Evolutionary conservation across 2,888 invertebrate species (phyloP).

Genomic region (Microchrysa polita): DNA sequence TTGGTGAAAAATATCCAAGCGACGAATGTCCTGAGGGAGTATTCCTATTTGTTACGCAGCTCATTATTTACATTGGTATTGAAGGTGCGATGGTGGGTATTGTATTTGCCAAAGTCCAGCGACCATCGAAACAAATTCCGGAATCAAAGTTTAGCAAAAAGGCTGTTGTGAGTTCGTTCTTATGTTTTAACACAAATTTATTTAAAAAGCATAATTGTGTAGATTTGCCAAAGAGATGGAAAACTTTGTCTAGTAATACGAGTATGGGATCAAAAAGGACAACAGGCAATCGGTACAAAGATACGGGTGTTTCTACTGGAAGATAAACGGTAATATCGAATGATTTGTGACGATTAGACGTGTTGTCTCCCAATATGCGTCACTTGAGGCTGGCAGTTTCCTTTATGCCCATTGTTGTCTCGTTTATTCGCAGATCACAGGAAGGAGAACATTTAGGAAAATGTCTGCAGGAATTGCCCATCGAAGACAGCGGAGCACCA

Average conservation of each 20-base stretch:
- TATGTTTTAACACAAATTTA: no score
- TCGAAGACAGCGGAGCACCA: conserved; percentile 72
- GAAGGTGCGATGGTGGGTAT: conserved; percentile 71
- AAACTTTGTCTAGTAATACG: conserved; percentile 81
- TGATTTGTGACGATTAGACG: no score
- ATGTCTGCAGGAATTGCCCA: conserved; percentile 75
- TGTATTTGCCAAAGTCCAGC: conserved; percentile 80
- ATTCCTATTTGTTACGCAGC: conserved; percentile 83
- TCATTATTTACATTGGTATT: conserved; percentile 71
- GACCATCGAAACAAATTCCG: conserved; percentile 79
- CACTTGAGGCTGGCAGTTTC: neutral
- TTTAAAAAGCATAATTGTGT: conserved; percentile 37
- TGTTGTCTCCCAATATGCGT: no score
- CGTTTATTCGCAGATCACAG: conserved; percentile 62
- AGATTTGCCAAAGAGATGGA: conserved; percentile 83
- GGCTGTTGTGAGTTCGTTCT: conserved; percentile 68
- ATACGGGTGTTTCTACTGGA: conserved; percentile 70
- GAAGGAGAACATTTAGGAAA: conserved; percentile 80
- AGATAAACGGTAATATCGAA: conserved; percentile 58
- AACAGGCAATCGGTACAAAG: conserved; percentile 82
- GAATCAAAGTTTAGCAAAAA: conserved; percentile 84
- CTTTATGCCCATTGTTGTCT: conserved; percentile 44
- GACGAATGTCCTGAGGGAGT: conserved; percentile 88
- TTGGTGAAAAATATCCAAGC: conserved; percentile 81
- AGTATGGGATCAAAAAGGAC: conserved; percentile 79